Base-by-base conservation (phyloP, 2,888 invertebrate species). In the Zhengitettix transpicula region DNA sequence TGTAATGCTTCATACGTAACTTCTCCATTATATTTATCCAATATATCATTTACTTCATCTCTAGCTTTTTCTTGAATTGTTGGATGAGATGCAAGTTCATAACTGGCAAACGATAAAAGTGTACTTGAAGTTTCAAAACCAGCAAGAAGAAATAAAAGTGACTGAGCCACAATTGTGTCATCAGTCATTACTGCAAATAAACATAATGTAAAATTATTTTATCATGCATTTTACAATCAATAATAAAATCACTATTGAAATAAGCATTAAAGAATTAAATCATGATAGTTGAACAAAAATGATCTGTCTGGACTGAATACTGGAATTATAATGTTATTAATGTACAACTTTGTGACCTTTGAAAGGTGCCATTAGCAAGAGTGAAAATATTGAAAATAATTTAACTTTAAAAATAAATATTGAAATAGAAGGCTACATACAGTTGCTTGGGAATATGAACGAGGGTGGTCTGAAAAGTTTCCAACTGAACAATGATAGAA, bases 51-150 rank as follows among this genome's bases (percentile, higher is more conserved):
- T 28, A 79, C 70, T 65, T 79, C 77, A 9, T 69, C 66, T 44
- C 79, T 67, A 11, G 78, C 68, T 65, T 74, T 74, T 0, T 71
- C 70, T 65, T 79, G 80, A 9, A 79, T 64, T 0, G 75, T 74
- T 0, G 75, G 74, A 61, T 74, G 72, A 0, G 74, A 71, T 0
- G 80, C 78, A 52, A 83, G 66, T 14, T 77, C 76, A 65, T 79
- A 78, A 11, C 78, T 70, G 1, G 77, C 77, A 64, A 79, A 80
- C 0, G 79, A 77, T 44, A 81, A 67, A n/a, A 80, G 67, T 0
- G 79, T 79, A 58, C 81, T 78, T 0, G 81, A 79, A 0, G 82
- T 82, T 67, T 82, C 82, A 65, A 77, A 82, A 0, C 81, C 82
- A 57, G 80, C 82, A 57, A 80, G 69, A 2, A 82, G 75, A 69